Evolutionary conservation across 2,888 invertebrate species (phyloP), one percentile per base, ranked within the genome.

Genomic region (Hemithea aestivaria): DNA sequence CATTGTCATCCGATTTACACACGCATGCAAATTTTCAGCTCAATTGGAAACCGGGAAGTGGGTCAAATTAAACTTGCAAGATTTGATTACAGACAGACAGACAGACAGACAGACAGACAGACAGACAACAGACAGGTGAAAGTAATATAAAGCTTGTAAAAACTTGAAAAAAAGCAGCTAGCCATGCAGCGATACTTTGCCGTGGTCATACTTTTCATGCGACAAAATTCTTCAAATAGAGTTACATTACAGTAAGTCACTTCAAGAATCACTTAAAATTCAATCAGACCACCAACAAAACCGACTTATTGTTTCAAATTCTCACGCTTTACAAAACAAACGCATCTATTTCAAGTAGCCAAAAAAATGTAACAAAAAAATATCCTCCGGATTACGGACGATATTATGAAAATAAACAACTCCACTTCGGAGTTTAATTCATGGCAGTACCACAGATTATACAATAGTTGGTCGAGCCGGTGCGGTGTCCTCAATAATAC

Each of bases 361-460:
- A 51, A 62, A 67, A 66, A 70, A 70, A 62, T 64, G 56, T 66
- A 66, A 73, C 68, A 73, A 73, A 77, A 76, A 66, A 46, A 45
- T 46, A 53, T 48, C 48, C 58, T 56, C 53, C 61, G 69, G 66
- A 73, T 73, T 74, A 76, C 70, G 52, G 61, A 64, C 62, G 72
- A 58, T 63, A 61, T 62, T 60, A 74, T 66, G 65, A 75, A 79
- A 81, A 80, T 66, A 78, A 79, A 79, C 76, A 78, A 62, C n/a
- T n/a, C n/a, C n/a, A n/a, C n/a, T n/a, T 62, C 52, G 53, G 48
- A 42, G 59, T 60, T 62, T 73, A 67, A 73, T 70, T 74, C 64
- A 69, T 66, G 65, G 69, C 56, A 57, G 55, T 47, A 46, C 1
- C 34, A 27, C 40, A 42, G 35, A n/a, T 7, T 27, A 12, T 47